A percentile compares a stretch with the other conserved stretches of the same genome.
These are phyloP conservation scores for Takifugu rubripes DNA, from an alignment of 2,797 vertebrate genomes.

Conservation along the genomic window DNA sequence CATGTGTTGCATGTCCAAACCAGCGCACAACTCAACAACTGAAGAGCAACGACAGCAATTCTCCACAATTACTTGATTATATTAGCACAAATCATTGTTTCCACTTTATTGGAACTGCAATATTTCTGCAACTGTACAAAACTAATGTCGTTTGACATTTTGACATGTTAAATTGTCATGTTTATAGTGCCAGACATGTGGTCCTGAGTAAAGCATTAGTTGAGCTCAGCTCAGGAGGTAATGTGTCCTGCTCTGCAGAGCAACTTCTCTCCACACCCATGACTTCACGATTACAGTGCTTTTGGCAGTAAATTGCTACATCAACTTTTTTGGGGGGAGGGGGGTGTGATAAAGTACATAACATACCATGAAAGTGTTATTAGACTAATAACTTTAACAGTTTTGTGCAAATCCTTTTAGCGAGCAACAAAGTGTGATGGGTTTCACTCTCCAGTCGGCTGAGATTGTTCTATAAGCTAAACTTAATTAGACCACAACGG, in stretches of 20 bases:
- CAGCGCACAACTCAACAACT: too few relatives aligned
- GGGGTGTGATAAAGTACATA: conserved; percentile 1
- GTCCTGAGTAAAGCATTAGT: conserved; percentile 20
- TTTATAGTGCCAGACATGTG: conserved; percentile 4
- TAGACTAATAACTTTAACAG: conserved; percentile 10
- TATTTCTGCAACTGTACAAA: neutral
- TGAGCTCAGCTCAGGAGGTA: conserved; percentile 39
- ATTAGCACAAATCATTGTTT: too few relatives aligned
- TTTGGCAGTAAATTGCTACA: conserved; percentile 11
- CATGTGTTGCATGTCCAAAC: too few relatives aligned
- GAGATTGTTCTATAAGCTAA: conserved; percentile 20
- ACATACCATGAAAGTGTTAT: conserved; percentile 8
- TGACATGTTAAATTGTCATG: conserved; percentile 8
- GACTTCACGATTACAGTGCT: neutral
- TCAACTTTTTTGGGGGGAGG: neutral
- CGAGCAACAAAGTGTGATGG: conserved; percentile 1
- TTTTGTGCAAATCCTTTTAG: conserved; percentile 29
- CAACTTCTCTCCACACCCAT: conserved; percentile 8
- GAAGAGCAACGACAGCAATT: too few relatives aligned
- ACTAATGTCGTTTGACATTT: conserved; percentile 29
- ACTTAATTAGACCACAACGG: conserved; percentile 27
- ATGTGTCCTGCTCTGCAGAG: conserved; percentile 8
- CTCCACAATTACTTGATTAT: too few relatives aligned
- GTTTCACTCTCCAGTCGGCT: conserved; percentile 13
- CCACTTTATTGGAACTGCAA: too few relatives aligned